A percentile compares a stretch with the other conserved stretches of the same genome.
Conservation (phyloP, 2,113 vertebrate species). For the Vimba vimba region DNA sequence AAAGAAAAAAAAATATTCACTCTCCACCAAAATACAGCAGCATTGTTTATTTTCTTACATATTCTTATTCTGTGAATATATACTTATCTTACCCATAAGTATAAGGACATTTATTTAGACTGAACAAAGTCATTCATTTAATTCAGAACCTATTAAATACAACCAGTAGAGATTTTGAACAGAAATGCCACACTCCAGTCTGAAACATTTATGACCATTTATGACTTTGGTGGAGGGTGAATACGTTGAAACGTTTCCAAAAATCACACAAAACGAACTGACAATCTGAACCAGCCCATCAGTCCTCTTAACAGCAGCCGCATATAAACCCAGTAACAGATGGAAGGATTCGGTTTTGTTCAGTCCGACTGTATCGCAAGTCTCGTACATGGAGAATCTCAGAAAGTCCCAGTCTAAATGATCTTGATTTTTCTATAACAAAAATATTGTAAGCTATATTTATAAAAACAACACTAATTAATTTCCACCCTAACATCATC, state of each 20-base stretch:
- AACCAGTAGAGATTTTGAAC: background rate
- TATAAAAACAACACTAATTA: background rate
- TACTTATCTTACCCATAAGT: no score
- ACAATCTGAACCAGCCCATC: background rate
- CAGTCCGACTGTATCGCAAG: background rate
- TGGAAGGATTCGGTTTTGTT: background rate
- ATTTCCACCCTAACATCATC: background rate
- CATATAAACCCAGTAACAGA: no score
- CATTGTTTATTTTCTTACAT: slow-evolving; percentile 1
- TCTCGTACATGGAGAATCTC: background rate
- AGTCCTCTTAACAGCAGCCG: background rate
- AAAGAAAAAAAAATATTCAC: background rate
- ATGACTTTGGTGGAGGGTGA: slow-evolving; percentile 9
- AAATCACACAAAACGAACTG: background rate
- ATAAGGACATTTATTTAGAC: background rate
- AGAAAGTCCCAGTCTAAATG: background rate
- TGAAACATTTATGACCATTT: background rate
- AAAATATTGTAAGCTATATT: background rate
- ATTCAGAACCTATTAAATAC: background rate
- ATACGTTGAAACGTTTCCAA: background rate
- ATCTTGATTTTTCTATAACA: background rate
- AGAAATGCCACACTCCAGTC: background rate
- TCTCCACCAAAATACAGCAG: slow-evolving; percentile 45
- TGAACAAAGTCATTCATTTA: background rate
- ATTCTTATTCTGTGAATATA: no score